Conservation (phyloP, 1,140 invertebrate species). For the Cydia pomonella region DNA sequence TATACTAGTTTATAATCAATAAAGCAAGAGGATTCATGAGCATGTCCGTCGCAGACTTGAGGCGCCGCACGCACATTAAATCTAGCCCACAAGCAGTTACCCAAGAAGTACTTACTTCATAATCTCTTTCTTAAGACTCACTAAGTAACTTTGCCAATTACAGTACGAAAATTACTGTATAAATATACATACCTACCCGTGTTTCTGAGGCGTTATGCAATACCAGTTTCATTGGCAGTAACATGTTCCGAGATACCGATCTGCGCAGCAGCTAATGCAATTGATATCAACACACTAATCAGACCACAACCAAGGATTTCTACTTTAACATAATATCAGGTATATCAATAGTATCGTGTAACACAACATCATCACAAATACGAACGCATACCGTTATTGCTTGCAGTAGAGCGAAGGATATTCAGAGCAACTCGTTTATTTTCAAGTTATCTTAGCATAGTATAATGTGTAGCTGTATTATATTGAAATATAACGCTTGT, state of each 20-base stretch:
- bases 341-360: constrained; percentile 40
- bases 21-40: constrained; percentile 63
- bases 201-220: constrained; percentile 25
- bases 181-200: background rate
- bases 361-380: constrained; percentile 37
- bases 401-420: background rate
- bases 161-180: constrained; percentile 18
- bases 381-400: background rate
- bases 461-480: constrained; percentile 36
- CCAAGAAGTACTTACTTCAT: constrained; percentile 32
- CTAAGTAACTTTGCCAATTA: constrained; percentile 31
- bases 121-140: constrained; percentile 29
- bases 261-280: constrained; percentile 26
- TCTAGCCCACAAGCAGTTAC: constrained; percentile 26
- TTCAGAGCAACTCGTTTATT: constrained; percentile 36
- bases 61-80: constrained; percentile 57
- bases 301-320: constrained; percentile 53
- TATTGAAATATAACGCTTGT: constrained; percentile 43
- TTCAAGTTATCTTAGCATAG: constrained; percentile 30
- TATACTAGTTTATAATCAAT: constrained; percentile 64
- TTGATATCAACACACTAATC: constrained; percentile 40
- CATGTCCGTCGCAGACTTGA: constrained; percentile 66
- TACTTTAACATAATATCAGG: constrained; percentile 43
- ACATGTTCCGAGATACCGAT: constrained; percentile 29
- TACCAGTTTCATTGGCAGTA: constrained; percentile 26